Percentiles rank a stretch among this genome's conserved stretches.
These are phyloP conservation scores for Portevinia maculata DNA, from an alignment of 2,888 invertebrate species.

Conservation along the genomic window DNA sequence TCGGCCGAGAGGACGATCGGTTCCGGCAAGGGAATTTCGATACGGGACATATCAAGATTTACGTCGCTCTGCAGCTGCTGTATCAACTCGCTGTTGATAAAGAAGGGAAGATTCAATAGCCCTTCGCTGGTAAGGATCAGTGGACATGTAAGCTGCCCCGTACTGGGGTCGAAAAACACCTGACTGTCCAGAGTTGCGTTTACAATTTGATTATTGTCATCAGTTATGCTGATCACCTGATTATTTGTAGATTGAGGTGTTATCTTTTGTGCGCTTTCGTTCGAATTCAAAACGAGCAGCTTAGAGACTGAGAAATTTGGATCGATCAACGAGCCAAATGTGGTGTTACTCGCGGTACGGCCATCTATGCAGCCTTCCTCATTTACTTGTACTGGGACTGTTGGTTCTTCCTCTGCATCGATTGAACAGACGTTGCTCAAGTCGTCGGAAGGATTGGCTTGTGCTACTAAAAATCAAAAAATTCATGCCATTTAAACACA, in stretches of 20 bases:
- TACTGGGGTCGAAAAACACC: constrained; percentile 79
- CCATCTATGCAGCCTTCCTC: constrained; percentile 18
- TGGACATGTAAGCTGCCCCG: constrained; percentile 80
- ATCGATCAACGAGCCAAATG: constrained; percentile 78
- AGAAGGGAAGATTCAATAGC: constrained; percentile 78
- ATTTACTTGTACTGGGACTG: constrained; percentile 70
- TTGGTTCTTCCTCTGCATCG: background rate
- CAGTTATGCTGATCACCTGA: constrained; percentile 69
- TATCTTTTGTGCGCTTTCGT: constrained; percentile 79
- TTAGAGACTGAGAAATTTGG: constrained; percentile 81
- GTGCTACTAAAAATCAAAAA: constrained; percentile 17
- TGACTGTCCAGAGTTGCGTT: constrained; percentile 75
- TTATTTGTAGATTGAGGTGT: constrained; percentile 50
- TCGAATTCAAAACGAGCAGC: constrained; percentile 80
- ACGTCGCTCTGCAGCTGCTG: constrained; percentile 78
- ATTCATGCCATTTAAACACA: background rate
- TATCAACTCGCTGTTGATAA: constrained; percentile 79
- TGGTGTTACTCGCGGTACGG: constrained; percentile 46
- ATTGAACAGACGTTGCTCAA: constrained; percentile 6
- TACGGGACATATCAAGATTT: constrained; percentile 77
- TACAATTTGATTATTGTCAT: constrained; percentile 48
- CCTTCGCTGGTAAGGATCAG: constrained; percentile 79
- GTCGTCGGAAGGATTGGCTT: constrained; percentile 20
- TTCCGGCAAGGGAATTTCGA: constrained; percentile 79
- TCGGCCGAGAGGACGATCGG: constrained; percentile 78